Evolutionary conservation across 2,888 invertebrate genomes (phyloP), one percentile per base, ranked within the genome.

Genomic region (Laothoe populi): DNA sequence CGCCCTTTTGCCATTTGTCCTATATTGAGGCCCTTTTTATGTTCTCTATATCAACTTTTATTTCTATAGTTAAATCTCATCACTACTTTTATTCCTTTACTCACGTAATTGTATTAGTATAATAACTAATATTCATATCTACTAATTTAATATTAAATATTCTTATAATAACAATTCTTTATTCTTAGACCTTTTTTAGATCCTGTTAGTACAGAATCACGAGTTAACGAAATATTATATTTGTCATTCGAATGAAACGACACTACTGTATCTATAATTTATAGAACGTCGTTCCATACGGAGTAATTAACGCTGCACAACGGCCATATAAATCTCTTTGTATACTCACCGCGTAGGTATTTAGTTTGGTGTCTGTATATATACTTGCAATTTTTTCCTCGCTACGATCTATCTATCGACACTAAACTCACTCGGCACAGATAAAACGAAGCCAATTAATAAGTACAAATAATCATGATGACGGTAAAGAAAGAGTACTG

Each of bases 231-330:
- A 75, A 79, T 79, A 84, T 82, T 81, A 35, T 85, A 84, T 81
- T 87, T 86, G 86, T 85, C 85, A 83, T 84, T 84, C 81, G 78
- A 82, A 80, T 83, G 75, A 82, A 78, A 77, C 82, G 87, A 89
- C 90, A 88, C 81, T 82, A 89, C 87, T 87, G 86, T 53, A 53
- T 53, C 11, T 19, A 53, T 16, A 4, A 13, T n/a, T n/a, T n/a
- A n/a, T n/a, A n/a, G n/a, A n/a, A n/a, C 2, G 11, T 19, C 86
- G 87, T 87, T 85, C 81, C 79, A 86, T 87, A 88, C 87, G 81
- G 82, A 87, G 88, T 88, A 92, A 91, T 92, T 91, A 92, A 90
- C 88, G 86, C 83, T 84, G 83, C 85, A 88, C 88, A 90, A 90
- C 90, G 88, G 86, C 86, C 90, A 86, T 83, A 91, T 92, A 91